Evolutionary conservation across 2,888 invertebrate species (phyloP), one percentile per base, ranked within the genome.

Genomic region (Scelioninae gen. 2): DNA sequence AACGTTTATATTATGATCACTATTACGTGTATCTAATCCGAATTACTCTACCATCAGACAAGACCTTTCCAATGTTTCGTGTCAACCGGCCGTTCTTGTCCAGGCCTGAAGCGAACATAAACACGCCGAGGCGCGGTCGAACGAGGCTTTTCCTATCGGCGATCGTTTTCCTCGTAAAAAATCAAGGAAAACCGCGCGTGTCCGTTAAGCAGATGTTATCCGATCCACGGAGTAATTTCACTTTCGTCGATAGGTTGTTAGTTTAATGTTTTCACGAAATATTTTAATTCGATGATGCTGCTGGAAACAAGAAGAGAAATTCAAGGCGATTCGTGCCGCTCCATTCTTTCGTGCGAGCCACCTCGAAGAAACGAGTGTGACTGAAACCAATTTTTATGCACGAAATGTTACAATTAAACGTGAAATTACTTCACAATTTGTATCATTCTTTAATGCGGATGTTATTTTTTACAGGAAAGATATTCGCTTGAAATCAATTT

Each of bases 251-350:
- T 57, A 48, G 10, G 35, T 55, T 48, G 35, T 45, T 53, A 65
- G 65, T 39, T 45, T 11, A 48, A 13, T 28, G 55, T 65, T 65
- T 57, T 45, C 55, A 25, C 39, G 39, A 65, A 65, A 65, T 57
- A 41, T 37, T 53, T 25, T 43, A 52, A 53, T 25, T 15, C 9
- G 53, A 53, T 35, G n/a, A 64, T 55, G 7, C 45, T 46, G 9
- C 35, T 39, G 28, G 19, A n/a, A 37, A 25, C 37, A 48, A n/a
- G n/a, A 45, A 53, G 63, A 64, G 63, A 64, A 64, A 64, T 64
- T 35, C 9, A 4, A 48, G 3, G 25, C 25, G 11, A 19, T 16
- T 37, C 2, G 18, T 18, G 53, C 39, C 55, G 28, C 6, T 9
- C 9, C 39, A 37, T 35, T 33, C 18, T 22, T 19, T 22, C 37